Conservation (phyloP, 1,140 invertebrate species). For the Hycleus cichorii region DNA sequence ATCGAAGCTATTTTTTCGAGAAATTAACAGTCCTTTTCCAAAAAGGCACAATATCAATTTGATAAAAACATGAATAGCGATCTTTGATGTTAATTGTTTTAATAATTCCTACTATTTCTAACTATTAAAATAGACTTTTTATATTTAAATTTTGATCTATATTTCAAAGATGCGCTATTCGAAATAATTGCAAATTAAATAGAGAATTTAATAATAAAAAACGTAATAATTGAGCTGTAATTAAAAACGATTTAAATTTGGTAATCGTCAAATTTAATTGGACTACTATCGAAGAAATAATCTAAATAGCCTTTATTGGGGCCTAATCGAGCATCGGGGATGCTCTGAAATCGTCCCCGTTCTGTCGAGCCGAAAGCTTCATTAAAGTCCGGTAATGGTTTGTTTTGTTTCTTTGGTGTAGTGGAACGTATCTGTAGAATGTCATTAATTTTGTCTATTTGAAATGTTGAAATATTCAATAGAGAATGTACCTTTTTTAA, state of each 20-base stretch:
- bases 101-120: not conserved
- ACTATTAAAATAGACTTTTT: conserved; percentile 1
- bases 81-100: not conserved
- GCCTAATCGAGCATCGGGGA: conserved; percentile 30
- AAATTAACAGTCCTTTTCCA: conserved; percentile 18
- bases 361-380: conserved; percentile 57
- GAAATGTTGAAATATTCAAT: not conserved
- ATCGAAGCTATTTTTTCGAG: not conserved
- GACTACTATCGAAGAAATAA: conserved; percentile 26
- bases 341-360: conserved; percentile 48
- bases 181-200: not conserved
- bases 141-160: conserved; percentile 12
- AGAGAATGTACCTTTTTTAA: not conserved
- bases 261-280: conserved; percentile 34
- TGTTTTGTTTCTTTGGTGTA: conserved; percentile 13
- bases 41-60: conserved; percentile 29
- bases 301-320: conserved; percentile 32
- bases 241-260: conserved; percentile 20
- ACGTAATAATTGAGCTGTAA: not conserved
- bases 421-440: not conserved
- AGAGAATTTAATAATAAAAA: not conserved
- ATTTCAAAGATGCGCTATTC: not conserved
- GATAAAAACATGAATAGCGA: not conserved
- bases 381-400: conserved; percentile 53
- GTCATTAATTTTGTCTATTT: not conserved